Evolutionary conservation across 2,888 invertebrate species (phyloP).

Genomic region (Drosophila meridionalis): DNA sequence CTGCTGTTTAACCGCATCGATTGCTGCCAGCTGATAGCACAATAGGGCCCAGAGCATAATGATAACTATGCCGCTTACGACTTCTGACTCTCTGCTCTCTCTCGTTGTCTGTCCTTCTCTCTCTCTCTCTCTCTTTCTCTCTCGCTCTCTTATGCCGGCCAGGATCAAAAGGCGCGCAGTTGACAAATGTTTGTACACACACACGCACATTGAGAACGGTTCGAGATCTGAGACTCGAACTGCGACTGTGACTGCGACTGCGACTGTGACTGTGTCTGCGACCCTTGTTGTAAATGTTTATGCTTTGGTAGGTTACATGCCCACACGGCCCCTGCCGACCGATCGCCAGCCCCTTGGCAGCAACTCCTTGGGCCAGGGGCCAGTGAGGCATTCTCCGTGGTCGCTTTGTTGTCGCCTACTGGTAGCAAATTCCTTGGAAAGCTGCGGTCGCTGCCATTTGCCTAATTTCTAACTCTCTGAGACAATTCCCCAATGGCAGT

Average conservation of each 20-base stretch:
- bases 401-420: conserved; percentile 54
- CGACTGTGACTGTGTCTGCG: conserved; percentile 29
- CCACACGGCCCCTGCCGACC: conserved; percentile 56
- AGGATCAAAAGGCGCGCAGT: conserved; percentile 78
- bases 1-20: conserved; percentile 73
- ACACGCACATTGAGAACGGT: conserved; percentile 19
- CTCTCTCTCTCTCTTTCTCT: conserved; percentile 15
- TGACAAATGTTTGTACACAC: conserved; percentile 78
- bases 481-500: conserved; percentile 81
- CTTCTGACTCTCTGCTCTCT: conserved; percentile 44
- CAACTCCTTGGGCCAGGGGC: conserved; percentile 36
- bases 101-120: background rate
- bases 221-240: conserved; percentile 35
- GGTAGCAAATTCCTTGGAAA: conserved; percentile 76
- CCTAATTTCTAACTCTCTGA: conserved; percentile 67
- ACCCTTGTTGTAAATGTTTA: conserved; percentile 74
- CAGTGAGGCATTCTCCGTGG: conserved; percentile 51
- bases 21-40: conserved; percentile 77
- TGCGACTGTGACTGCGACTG: background rate
- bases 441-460: conserved; percentile 66
- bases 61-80: conserved; percentile 78
- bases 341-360: conserved; percentile 43
- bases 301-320: conserved; percentile 66
- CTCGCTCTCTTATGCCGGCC: conserved; percentile 61
- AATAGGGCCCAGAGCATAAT: conserved; percentile 64